Conservation (phyloP, 30 jellyfish, hydroid and myxozoan species). For the Aurelia coerulea region DNA sequence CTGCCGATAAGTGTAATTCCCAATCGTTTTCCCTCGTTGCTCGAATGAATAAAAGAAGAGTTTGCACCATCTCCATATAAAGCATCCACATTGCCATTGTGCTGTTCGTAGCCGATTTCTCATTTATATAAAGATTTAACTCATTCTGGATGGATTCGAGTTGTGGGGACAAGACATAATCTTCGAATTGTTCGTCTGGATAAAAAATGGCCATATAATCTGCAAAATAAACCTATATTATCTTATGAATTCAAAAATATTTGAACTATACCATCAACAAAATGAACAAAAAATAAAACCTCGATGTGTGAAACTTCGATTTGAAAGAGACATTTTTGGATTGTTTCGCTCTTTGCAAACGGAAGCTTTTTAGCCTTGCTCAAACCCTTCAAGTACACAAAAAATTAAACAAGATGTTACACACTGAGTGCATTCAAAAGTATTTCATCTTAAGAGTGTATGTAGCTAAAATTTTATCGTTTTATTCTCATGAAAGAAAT, state of each 20-base stretch:
- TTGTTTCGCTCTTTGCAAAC: no score
- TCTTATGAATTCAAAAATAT: not conserved
- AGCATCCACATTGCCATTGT: constrained; percentile 59
- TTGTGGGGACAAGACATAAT: constrained; percentile 11
- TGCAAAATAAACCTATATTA: not conserved
- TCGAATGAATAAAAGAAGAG: constrained; percentile 50
- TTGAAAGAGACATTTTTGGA: no score
- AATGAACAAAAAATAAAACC: no score
- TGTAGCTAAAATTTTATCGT: not conserved
- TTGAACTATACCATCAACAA: no score
- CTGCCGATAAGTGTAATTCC: constrained; percentile 71
- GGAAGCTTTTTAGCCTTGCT: no score
- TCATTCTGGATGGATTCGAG: constrained; percentile 9
- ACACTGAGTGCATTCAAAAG: no score
- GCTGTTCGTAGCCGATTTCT: constrained; percentile 1
- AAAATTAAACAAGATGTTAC: no score
- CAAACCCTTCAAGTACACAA: no score
- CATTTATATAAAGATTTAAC: not conserved
- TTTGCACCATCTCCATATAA: constrained; percentile 77
- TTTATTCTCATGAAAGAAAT: not conserved
- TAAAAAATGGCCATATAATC: not conserved
- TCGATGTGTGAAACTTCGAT: no score
- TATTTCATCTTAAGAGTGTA: no score
- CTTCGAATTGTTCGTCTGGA: constrained; percentile 32
- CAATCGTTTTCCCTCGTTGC: constrained; percentile 84